A percentile compares a stretch with the other conserved stretches of the same genome.
Conservation (phyloP, 2,888 invertebrate genomes). For the Chymomyza amoena region DNA sequence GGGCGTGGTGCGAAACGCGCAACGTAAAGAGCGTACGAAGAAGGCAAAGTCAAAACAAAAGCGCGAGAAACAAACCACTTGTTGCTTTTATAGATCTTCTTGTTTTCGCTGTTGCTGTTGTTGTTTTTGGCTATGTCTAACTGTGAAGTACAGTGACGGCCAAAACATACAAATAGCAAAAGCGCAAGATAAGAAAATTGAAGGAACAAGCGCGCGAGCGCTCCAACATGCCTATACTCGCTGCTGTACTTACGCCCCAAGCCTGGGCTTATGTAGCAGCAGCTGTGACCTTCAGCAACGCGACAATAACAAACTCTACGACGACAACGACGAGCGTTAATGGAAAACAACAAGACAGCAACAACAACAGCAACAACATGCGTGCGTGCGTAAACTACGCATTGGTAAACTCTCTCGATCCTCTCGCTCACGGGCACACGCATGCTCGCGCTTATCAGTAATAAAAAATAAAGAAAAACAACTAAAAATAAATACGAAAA, state of each 20-base stretch:
- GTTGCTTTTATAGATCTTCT: not conserved
- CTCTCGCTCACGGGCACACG: slow-evolving; percentile 6
- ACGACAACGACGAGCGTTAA: slow-evolving; percentile 37
- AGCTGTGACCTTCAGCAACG: slow-evolving; percentile 52
- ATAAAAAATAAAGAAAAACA: slow-evolving; percentile 23
- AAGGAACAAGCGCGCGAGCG: not conserved
- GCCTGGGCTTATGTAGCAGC: slow-evolving; percentile 18
- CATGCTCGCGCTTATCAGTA: slow-evolving; percentile 49
- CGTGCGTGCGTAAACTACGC: slow-evolving; percentile 42
- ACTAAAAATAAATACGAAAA: slow-evolving; percentile 54
- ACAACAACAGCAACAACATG: slow-evolving; percentile 28
- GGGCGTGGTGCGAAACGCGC: slow-evolving; percentile 6
- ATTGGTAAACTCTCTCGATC: slow-evolving; percentile 26
- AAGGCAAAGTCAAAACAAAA: slow-evolving; percentile 55
- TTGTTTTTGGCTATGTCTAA: slow-evolving; percentile 22
- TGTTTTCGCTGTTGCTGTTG: too few relatives aligned
- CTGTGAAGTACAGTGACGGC: slow-evolving; percentile 57
- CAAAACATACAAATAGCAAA: slow-evolving; percentile 46
- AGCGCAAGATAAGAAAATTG: not conserved
- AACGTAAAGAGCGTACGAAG: slow-evolving; percentile 38
- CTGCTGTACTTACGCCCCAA: slow-evolving; percentile 55
- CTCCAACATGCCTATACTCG: slow-evolving; percentile 14
- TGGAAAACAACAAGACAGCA: slow-evolving; percentile 42
- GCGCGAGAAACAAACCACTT: slow-evolving; percentile 21
- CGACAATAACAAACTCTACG: not conserved